A percentile compares a stretch with the other conserved stretches of the same genome.
phyloP scores from a whole-genome alignment of 2,888 invertebrate species.

The Lasioglossum lativentre region DNA sequence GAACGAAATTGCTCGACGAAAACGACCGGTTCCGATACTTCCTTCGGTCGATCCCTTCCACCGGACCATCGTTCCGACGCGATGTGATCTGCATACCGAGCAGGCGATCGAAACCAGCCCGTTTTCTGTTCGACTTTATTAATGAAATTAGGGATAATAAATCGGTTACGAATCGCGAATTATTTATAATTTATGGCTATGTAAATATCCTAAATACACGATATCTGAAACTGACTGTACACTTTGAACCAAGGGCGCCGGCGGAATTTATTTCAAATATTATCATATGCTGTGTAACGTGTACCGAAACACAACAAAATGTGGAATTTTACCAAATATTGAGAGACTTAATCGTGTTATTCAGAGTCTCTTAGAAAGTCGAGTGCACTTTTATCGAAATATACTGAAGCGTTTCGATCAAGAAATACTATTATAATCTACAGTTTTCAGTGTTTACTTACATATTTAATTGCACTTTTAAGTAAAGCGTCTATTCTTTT shows the following conservation, averaged over 20 bases:
- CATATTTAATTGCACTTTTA: too few relatives aligned
- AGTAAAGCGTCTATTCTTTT: too few relatives aligned
- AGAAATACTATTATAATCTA: too few relatives aligned
- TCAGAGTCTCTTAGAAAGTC: not conserved
- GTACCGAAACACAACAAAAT: not conserved
- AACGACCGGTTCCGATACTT: constrained; percentile 64
- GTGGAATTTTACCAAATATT: not conserved
- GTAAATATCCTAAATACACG: not conserved
- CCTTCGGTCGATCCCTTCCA: constrained; percentile 37
- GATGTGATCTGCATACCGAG: constrained; percentile 48
- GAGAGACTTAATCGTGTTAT: not conserved
- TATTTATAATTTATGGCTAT: not conserved
- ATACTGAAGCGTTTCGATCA: too few relatives aligned
- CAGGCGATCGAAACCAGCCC: constrained; percentile 55
- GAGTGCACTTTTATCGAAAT: too few relatives aligned
- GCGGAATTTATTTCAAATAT: not conserved
- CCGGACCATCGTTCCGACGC: not conserved
- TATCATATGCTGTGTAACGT: not conserved
- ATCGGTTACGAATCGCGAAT: constrained; percentile 24
- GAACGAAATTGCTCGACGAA: constrained; percentile 59
- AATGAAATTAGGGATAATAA: constrained; percentile 27
- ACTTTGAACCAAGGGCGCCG: not conserved
- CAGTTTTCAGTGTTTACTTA: too few relatives aligned
- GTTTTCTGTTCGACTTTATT: constrained; percentile 50
- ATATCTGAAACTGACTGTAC: not conserved